Conservation (phyloP, 2,113 vertebrate genomes). For the Melanocharis versteri region DNA sequence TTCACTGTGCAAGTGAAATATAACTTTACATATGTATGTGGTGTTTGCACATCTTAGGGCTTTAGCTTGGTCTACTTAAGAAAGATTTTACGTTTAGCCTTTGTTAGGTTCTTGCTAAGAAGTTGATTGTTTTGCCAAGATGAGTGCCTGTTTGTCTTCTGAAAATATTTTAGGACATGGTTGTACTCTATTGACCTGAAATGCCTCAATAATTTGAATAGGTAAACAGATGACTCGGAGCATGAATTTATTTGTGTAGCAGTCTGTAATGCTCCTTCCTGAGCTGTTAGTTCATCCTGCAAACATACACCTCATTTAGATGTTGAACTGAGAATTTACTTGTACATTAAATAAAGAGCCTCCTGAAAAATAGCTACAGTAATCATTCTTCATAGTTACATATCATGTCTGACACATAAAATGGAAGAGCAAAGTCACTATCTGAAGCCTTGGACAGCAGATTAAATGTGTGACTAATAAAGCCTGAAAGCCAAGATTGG, state of each 20-base stretch:
- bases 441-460: background rate
- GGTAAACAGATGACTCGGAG: background rate
- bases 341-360: background rate
- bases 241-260: background rate
- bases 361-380: background rate
- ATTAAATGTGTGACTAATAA: background rate
- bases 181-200: background rate
- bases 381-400: background rate
- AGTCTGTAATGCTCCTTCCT: background rate
- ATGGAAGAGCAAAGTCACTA: background rate
- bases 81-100: background rate
- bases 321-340: background rate
- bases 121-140: background rate
- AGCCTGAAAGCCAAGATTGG: background rate
- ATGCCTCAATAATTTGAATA: background rate
- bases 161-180: background rate
- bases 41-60: background rate
- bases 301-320: background rate
- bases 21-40: background rate
- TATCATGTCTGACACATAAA: background rate
- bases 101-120: background rate
- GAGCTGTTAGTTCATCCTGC: background rate
- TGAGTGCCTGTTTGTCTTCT: background rate
- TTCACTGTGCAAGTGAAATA: background rate
- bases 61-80: background rate